Evolutionary conservation across 2,888 invertebrate species (phyloP).

Genomic region (Trimorus sp.): DNA sequence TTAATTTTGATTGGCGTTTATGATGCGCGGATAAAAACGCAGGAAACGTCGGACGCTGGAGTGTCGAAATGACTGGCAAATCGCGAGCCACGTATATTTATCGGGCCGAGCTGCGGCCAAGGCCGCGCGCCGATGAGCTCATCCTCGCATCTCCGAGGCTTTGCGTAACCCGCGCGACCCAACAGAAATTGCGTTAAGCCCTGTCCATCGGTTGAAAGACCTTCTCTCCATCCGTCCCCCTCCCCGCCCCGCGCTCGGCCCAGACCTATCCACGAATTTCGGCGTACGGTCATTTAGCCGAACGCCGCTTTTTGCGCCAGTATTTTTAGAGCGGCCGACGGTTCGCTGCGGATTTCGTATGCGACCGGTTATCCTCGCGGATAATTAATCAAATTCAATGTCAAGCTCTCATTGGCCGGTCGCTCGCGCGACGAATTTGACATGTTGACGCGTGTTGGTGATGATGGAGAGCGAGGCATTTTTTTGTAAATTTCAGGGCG

Average conservation of each 20-base stretch:
- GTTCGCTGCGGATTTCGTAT: not conserved
- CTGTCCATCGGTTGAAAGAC: constrained; percentile 50
- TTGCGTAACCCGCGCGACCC: constrained; percentile 58
- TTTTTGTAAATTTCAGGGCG: no score
- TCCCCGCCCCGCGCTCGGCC: not conserved
- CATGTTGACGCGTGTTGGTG: no score
- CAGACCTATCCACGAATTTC: constrained; percentile 10
- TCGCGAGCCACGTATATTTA: constrained; percentile 68
- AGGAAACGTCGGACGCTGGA: constrained; percentile 41
- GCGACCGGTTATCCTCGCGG: not conserved
- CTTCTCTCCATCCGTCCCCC: constrained; percentile 1
- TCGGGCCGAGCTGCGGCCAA: constrained; percentile 67
- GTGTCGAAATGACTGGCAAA: constrained; percentile 57
- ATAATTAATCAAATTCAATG: constrained; percentile 17
- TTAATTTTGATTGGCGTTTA: constrained; percentile 5
- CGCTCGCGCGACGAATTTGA: constrained; percentile 5
- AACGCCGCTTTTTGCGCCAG: constrained; percentile 1
- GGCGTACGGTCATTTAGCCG: constrained; percentile 3
- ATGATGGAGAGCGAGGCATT: no score
- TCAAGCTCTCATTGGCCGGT: not conserved
- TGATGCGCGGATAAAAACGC: constrained; percentile 30
- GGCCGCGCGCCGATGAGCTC: constrained; percentile 70
- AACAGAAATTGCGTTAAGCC: constrained; percentile 72
- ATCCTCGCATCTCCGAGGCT: constrained; percentile 42
- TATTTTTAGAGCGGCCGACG: not conserved